Base-by-base conservation (phyloP, 2,113 vertebrate species). In the Lampris megalopsis region DNA sequence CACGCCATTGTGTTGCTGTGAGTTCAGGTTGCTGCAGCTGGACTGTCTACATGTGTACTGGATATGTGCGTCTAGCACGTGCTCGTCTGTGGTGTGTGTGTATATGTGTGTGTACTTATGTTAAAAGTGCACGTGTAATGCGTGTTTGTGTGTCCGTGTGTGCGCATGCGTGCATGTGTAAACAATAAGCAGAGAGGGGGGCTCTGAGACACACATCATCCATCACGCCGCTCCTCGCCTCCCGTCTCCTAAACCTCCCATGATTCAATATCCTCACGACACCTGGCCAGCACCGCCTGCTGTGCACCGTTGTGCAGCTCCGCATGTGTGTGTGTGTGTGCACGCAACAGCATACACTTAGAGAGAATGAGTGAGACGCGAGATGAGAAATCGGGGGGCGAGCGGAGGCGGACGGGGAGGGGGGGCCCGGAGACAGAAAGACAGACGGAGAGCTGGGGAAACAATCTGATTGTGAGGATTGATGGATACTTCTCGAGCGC, bases 181-280 rank as follows among this genome's bases (percentile, higher is more conserved):
- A 84, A 88, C 81, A 86, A 81, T 81, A 69, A 69, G 50, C 66
- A 77, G 0, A 1, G 62, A 72, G 62, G 53, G 24, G 71, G 64
- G 72, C 3, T 9, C 36, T 1, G 4, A 70, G 65, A 83, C 80
- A 70, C 50, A 61, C 5, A 77, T 73, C 82, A 90, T 90, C 75
- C 73, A 87, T 91, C 87, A 86, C 48, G 1, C 36, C 0, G 50
- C 50, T 72, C 24, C 24, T 68, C 10, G 71, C 58, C 63, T 9
- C 81, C 75, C 77, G 63, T 84, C 87, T 79, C 76, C 85, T 85
- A 77, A 71, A 73, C 77, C 80, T 81, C 83, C 79, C 60, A 40
- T 74, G 85, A 90, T 90, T 91, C 82, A 92, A 92, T 91, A 91
- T 82, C 73, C 75, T 75, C 65, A 3, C 68, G 85, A 87, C 82